A percentile compares a stretch with the other conserved stretches of the same genome.
Evolutionary conservation across 2,797 vertebrate genomes (phyloP).

Genomic region (Pogonophryne albipinna): DNA sequence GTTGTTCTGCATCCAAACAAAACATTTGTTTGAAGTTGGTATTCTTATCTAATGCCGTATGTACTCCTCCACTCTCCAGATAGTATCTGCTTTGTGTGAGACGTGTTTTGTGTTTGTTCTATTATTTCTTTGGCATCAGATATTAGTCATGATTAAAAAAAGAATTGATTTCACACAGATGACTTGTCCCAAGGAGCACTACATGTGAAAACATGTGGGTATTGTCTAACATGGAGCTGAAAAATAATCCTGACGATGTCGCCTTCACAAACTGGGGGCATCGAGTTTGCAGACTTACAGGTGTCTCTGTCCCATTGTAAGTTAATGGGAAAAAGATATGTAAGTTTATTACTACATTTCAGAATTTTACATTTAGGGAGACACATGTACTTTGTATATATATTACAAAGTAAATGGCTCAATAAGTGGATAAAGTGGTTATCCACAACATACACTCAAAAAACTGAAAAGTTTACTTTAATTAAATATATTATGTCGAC

Average conservation of each 20-base stretch:
- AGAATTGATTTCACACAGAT: too few species aligned
- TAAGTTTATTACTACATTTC: neutral
- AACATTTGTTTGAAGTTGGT: neutral
- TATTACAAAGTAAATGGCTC: neutral
- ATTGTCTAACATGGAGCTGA: too few species aligned
- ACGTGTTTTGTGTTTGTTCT: neutral
- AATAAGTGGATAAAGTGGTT: neutral
- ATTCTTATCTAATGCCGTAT: neutral
- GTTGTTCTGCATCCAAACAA: conserved; percentile 4
- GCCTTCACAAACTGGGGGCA: too few species aligned
- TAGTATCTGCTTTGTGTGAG: neutral
- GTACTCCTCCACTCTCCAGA: neutral
- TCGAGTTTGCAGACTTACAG: too few species aligned
- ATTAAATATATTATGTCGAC: too few species aligned
- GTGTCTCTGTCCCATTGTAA: too few species aligned
- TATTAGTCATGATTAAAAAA: neutral
- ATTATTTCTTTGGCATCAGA: neutral
- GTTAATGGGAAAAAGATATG: too few species aligned
- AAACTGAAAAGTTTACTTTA: too few species aligned
- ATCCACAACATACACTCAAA: neutral
- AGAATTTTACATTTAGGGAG: neutral
- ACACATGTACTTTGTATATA: too few species aligned
- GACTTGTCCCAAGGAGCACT: too few species aligned
- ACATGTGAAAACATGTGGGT: too few species aligned
- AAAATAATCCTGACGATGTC: too few species aligned